Evolutionary conservation across 2,797 vertebrate species (phyloP), one percentile per base, ranked within the genome.

Genomic region (Danio kyathit): DNA sequence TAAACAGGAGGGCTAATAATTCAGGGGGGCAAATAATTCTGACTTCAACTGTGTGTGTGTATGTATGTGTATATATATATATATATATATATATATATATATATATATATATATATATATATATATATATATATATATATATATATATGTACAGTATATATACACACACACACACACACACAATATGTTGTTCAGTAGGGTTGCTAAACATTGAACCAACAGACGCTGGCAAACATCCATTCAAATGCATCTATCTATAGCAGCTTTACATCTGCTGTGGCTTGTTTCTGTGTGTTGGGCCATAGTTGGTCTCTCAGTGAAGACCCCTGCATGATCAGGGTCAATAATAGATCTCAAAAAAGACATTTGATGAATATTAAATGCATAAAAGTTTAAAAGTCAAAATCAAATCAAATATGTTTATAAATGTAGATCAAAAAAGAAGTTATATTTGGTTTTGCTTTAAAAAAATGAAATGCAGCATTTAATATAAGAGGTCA

Each of bases 161-260:
- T n/a, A n/a, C n/a, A n/a, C n/a, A n/a, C n/a, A 40, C 59, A 61
- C 40, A 29, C 14, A 61, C 0, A 40, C 9, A n/a, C 16, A 13
- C 59, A 61, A 61, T 61, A 61, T 61, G 59, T 59, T 40, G 21
- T 9, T 60, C 21, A 61, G 59, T 38, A 61, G 59, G 29, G 59
- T 61, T 14, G 40, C 16, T 40, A 38, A 7, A 61, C 16, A 61
- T 61, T 61, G 59, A 13, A 59, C 59, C 59, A 61, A 61, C 3
- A 61, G 59, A 61, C 21, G 9, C 59, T 16, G 29, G 59, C 29
- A 40, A 12, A 61, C 29, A 41, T 61, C 40, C 13, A 61, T 16
- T 29, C 59, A 8, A 4, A 14, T 41, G 14, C 12, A 61, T 61
- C 59, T 61, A 8, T 40, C 13, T 38, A 7, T 61, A 61, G 29